phyloP scores from a whole-genome alignment of 1,140 invertebrate genomes.

The Tribolium castaneum region DNA sequence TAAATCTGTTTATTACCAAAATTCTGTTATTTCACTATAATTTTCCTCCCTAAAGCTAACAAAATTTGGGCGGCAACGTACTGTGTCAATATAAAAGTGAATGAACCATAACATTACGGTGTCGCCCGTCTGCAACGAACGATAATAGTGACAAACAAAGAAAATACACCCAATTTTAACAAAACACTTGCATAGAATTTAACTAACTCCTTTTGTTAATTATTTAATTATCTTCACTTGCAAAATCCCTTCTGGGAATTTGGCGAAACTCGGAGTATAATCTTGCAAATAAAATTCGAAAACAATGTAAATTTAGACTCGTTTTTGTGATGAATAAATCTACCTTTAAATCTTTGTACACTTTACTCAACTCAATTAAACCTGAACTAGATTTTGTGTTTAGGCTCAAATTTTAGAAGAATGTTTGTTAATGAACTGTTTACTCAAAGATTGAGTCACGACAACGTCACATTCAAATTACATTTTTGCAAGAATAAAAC shows the following conservation, averaged over 20 bases:
- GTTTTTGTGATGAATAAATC: too few species aligned
- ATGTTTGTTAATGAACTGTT: too few species aligned
- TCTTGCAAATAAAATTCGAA: too few species aligned
- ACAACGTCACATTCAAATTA: neutral
- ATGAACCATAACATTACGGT: neutral
- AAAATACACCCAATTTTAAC: neutral
- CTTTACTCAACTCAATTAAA: neutral
- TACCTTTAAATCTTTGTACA: too few species aligned
- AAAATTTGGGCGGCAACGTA: neutral
- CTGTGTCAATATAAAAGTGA: neutral
- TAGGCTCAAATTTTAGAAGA: too few species aligned
- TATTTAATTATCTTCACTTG: neutral
- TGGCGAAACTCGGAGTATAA: too few species aligned
- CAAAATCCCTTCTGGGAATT: neutral
- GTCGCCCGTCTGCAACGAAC: neutral
- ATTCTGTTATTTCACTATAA: too few species aligned
- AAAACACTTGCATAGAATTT: neutral
- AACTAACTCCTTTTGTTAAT: neutral
- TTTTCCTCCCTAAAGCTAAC: neutral
- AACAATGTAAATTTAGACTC: neutral
- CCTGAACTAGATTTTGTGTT: neutral
- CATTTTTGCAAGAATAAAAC: neutral
- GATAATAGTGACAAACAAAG: neutral
- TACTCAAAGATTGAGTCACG: neutral
- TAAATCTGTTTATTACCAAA: too few species aligned